phyloP scores from a whole-genome alignment of 2,797 vertebrate species.

The Poecilia picta region DNA sequence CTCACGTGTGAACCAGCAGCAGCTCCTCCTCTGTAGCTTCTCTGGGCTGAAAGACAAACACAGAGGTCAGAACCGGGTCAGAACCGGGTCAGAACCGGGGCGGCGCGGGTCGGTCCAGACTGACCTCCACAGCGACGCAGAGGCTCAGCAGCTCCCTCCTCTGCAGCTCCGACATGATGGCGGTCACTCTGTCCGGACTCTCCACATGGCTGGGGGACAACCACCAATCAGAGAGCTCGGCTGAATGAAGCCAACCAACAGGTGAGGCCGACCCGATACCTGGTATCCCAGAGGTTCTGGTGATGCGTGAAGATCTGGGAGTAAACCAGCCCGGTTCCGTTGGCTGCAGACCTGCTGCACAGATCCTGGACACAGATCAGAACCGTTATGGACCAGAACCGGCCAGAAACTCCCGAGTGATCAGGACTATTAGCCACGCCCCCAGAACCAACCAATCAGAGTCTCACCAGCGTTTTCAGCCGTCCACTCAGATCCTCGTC shows the following conservation, averaged over 20 bases:
- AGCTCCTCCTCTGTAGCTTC: slow-evolving; percentile 70
- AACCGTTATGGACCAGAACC: background rate
- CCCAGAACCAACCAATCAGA: background rate
- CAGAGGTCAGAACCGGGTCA: too few relatives aligned
- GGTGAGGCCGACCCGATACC: slow-evolving; percentile 21
- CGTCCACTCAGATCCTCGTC: slow-evolving; percentile 45
- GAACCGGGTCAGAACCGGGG: too few relatives aligned
- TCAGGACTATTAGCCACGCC: background rate
- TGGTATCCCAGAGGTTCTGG: slow-evolving; percentile 64
- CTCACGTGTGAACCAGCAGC: slow-evolving; percentile 67
- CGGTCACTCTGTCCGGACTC: slow-evolving; percentile 56
- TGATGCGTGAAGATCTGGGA: slow-evolving; percentile 62
- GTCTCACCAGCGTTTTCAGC: slow-evolving; percentile 53
- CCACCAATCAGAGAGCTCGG: background rate
- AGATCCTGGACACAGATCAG: slow-evolving; percentile 49
- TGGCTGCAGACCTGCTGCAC: slow-evolving; percentile 37
- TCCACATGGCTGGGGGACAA: slow-evolving; percentile 59
- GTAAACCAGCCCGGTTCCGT: slow-evolving; percentile 67
- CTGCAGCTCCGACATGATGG: slow-evolving; percentile 66
- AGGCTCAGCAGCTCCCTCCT: slow-evolving; percentile 54
- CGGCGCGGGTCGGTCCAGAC: background rate
- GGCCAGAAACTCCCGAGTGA: background rate
- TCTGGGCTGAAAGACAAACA: slow-evolving; percentile 62
- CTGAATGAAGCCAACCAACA: background rate
- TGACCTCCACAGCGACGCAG: slow-evolving; percentile 53